phyloP scores from a whole-genome alignment of 2,888 invertebrate genomes.

The Sericinus montela region DNA sequence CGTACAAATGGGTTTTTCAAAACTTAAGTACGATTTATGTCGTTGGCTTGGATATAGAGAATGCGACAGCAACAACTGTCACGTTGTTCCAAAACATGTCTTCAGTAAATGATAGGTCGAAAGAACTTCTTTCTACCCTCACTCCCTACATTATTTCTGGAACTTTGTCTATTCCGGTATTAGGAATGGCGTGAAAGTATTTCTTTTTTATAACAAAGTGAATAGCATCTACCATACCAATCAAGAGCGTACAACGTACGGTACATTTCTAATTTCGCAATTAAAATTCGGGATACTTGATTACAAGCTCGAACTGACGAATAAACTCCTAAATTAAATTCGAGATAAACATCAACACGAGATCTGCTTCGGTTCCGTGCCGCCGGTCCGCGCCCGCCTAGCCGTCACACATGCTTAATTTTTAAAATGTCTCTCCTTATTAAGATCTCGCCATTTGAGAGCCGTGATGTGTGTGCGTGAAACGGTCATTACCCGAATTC shows the following conservation, averaged over 20 bases:
- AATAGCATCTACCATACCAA: too few relatives aligned
- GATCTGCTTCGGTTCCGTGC: slow-evolving; percentile 1
- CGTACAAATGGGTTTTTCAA: too few relatives aligned
- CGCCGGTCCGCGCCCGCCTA: slow-evolving; percentile 18
- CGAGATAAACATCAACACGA: slow-evolving; percentile 16
- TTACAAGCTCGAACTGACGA: slow-evolving; percentile 5
- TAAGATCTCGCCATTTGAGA: slow-evolving; percentile 10
- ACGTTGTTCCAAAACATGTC: too few relatives aligned
- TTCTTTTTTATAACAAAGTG: too few relatives aligned
- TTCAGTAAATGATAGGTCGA: too few relatives aligned
- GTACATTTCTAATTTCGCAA: slow-evolving; percentile 17
- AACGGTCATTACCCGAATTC: slow-evolving; percentile 51
- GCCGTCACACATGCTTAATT: slow-evolving; percentile 23
- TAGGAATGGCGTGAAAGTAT: too few relatives aligned
- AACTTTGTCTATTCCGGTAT: too few relatives aligned
- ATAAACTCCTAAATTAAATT: slow-evolving; percentile 10
- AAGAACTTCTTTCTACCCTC: too few relatives aligned
- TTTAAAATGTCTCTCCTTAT: slow-evolving; percentile 12
- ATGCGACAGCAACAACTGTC: too few relatives aligned
- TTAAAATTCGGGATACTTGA: slow-evolving; percentile 16
- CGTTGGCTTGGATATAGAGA: too few relatives aligned
- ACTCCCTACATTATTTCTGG: too few relatives aligned
- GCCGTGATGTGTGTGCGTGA: slow-evolving; percentile 4
- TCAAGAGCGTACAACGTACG: background rate
- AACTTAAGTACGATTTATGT: too few relatives aligned